Conservation (phyloP, 2,113 vertebrate genomes). For the Rhinolophus sinicus region DNA sequence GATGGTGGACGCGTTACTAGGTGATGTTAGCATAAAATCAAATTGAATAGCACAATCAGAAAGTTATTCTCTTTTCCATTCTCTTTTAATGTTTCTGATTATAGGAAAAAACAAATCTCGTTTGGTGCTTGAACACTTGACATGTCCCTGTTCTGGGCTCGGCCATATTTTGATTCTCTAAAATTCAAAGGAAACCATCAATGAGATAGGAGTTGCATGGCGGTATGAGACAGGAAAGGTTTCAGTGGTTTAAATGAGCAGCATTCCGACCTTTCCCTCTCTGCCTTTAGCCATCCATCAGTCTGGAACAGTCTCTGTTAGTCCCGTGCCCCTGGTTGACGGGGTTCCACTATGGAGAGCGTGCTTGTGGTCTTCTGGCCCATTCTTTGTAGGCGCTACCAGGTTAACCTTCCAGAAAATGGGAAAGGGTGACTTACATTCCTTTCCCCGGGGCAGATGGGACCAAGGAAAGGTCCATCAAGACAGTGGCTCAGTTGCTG, state of each 20-base stretch:
- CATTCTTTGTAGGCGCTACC: no score
- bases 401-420: not conserved
- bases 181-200: not conserved
- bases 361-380: not conserved
- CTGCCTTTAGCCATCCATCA: accelerated
- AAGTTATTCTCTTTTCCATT: not conserved
- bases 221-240: not conserved
- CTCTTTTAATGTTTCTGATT: conserved; percentile 46
- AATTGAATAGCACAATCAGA: not conserved
- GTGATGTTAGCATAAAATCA: not conserved
- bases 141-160: not conserved
- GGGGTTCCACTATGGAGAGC: accelerated
- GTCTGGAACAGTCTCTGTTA: not conserved
- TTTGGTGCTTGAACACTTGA: not conserved
- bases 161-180: not conserved
- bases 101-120: not conserved
- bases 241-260: not conserved
- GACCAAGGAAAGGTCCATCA: not conserved
- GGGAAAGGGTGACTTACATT: not conserved
- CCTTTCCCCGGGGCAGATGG: not conserved
- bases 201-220: not conserved
- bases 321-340: not conserved
- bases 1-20: not conserved
- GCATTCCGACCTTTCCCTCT: accelerated
- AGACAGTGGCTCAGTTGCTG: not conserved